Evolutionary conservation across 2,797 vertebrate genomes (phyloP), one percentile per base, ranked within the genome.

Genomic region (Bovichtus diacanthus): DNA sequence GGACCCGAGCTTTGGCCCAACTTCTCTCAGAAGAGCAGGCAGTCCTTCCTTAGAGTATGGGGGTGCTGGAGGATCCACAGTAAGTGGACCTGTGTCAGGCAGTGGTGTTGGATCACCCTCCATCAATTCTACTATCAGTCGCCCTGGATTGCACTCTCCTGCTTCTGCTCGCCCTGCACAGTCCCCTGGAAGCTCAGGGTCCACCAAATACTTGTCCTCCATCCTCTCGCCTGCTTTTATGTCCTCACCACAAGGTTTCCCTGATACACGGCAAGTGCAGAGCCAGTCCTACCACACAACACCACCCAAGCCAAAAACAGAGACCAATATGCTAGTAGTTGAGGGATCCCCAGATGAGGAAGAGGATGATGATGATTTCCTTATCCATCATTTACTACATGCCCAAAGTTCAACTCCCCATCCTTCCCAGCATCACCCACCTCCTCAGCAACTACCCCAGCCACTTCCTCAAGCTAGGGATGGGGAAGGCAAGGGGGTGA

Each of bases 371-470:
- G 94, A 95, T 11, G 96, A 98, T 31, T 98, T 98, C 59, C 93
- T 98, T 31, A 97, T 98, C 56, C 96, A 97, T 80, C 96, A 97
- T 70, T 94, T 98, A 51, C 88, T 98, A 51, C 96, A 97, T 76
- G 94, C 95, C 0, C 96, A 97, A 77, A 96, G 95, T 86, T 96
- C 95, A 49, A 81, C 85, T 41, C 70, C 92, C n/a, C 94, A 94
- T 70, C 74, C 79, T 38, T 85, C 93, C 29, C 93, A 94, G 70
- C 93, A 92, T 89, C 93, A 91, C 43, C 75, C 83, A 59, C 78
- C 88, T 56, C 61, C 90, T 61, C 91, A 95, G 63, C 93, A 95
- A 3, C 90, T 94, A n/a, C 76, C 91, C 62, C 93, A 92, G 55
- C 65, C 84, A 0, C 79, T 92, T 25, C 31, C 92, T 31, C 93